These are phyloP conservation scores for Pyrgus malvae DNA, from an alignment of 2,888 invertebrate genomes.

Conservation along the genomic window DNA sequence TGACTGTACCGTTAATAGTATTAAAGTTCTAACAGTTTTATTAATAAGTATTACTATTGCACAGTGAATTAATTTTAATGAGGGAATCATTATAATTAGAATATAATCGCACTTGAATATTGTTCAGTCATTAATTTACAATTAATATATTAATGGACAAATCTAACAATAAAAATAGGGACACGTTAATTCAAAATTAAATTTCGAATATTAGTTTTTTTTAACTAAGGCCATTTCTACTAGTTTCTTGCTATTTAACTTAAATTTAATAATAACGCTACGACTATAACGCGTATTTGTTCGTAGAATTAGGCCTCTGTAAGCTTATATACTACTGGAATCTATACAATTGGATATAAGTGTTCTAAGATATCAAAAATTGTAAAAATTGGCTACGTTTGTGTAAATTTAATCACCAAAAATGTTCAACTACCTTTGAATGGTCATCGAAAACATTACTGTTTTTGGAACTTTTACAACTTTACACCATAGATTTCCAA, in stretches of 20 bases:
- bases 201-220: neutral
- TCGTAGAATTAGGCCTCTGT: constrained; percentile 1
- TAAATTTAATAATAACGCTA: neutral
- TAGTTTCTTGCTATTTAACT: no score
- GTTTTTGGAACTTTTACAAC: neutral
- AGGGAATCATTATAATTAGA: constrained; percentile 2
- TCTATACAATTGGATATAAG: neutral
- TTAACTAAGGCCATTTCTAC: neutral
- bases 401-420: constrained; percentile 23
- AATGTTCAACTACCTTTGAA: constrained; percentile 9
- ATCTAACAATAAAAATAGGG: constrained; percentile 1
- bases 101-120: constrained; percentile 23
- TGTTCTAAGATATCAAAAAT: constrained; percentile 14
- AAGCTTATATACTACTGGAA: neutral
- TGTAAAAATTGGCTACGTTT: constrained; percentile 13
- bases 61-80: constrained; percentile 5
- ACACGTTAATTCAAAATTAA: neutral
- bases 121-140: constrained; percentile 17
- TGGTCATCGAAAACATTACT: constrained; percentile 12
- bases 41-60: neutral
- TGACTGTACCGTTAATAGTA: neutral
- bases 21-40: no score
- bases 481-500: constrained; percentile 13
- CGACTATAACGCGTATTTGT: neutral
- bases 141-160: constrained; percentile 1